phyloP scores from a whole-genome alignment of 2,888 invertebrate genomes.

The Nemurella pictetii region DNA sequence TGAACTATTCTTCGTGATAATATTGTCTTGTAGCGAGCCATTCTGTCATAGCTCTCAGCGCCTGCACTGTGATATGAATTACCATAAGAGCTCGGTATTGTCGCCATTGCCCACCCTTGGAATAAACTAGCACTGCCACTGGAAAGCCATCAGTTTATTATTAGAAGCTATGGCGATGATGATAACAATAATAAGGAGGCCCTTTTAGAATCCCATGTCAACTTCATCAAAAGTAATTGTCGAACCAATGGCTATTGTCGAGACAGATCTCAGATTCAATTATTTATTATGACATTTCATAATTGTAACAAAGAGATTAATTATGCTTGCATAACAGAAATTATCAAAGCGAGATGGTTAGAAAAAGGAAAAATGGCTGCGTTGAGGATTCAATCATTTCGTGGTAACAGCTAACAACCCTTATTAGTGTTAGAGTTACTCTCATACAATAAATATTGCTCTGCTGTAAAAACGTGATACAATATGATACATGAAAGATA shows the following conservation, averaged over 20 bases:
- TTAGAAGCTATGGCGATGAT: slow-evolving; percentile 10
- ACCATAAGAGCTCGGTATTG: slow-evolving; percentile 1
- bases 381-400: background rate
- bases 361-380: background rate
- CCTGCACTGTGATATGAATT: slow-evolving; percentile 5
- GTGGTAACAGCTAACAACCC: background rate
- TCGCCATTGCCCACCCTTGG: background rate
- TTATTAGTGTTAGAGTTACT: background rate
- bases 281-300: slow-evolving; percentile 6
- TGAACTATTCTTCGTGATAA: slow-evolving; percentile 8
- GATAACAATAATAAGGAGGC: slow-evolving; percentile 17
- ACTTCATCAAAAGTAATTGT: background rate
- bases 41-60: background rate
- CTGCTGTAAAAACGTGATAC: background rate
- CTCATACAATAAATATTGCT: background rate
- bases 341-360: background rate
- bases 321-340: background rate
- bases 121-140: background rate
- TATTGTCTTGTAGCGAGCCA: slow-evolving; percentile 1
- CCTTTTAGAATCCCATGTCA: slow-evolving; percentile 12
- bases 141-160: background rate
- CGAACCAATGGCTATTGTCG: background rate
- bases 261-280: slow-evolving; percentile 3
- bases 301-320: background rate
- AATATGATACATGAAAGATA: background rate